Conservation (phyloP, 1,140 invertebrate genomes). For the Hyposmocoma kahamanoa region DNA sequence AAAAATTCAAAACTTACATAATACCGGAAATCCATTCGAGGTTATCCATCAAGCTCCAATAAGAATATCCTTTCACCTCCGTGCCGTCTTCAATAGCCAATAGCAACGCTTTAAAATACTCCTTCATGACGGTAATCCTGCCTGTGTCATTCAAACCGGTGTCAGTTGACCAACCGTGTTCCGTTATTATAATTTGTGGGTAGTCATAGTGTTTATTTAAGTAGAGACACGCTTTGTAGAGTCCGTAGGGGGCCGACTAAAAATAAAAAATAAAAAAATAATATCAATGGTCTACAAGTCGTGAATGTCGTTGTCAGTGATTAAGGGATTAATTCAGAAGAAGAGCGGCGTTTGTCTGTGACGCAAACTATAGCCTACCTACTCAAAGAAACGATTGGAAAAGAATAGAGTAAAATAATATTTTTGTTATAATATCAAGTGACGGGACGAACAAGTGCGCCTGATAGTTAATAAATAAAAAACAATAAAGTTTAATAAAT, state of each 20-base stretch:
- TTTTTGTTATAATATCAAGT: no score
- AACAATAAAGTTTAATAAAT: no score
- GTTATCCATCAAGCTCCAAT: slow-evolving; percentile 85
- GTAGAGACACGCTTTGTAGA: slow-evolving; percentile 78
- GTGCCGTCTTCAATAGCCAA: slow-evolving; percentile 78
- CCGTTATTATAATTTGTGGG: slow-evolving; percentile 77
- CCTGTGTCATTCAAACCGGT: slow-evolving; percentile 22
- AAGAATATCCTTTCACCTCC: slow-evolving; percentile 78
- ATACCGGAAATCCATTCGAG: slow-evolving; percentile 83
- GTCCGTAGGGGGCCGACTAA: slow-evolving; percentile 77
- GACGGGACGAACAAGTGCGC: no score
- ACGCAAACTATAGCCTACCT: no score
- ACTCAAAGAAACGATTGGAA: no score
- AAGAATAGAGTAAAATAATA: no score
- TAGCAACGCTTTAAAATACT: slow-evolving; percentile 78
- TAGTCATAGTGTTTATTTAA: slow-evolving; percentile 77
- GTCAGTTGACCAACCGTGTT: slow-evolving; percentile 78
- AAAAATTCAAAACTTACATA: slow-evolving; percentile 58
- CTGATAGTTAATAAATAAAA: no score
- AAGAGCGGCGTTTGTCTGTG: no score
- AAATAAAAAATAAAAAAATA: no score
- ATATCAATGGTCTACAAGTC: no score
- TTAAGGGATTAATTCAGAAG: no score
- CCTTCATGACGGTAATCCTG: slow-evolving; percentile 48
- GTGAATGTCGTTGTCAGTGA: no score